Percentiles rank a stretch among this genome's conserved stretches.
These are phyloP conservation scores for Acrocyrtus sp. DNA, from an alignment of 2,888 invertebrate species.

Conservation along the genomic window DNA sequence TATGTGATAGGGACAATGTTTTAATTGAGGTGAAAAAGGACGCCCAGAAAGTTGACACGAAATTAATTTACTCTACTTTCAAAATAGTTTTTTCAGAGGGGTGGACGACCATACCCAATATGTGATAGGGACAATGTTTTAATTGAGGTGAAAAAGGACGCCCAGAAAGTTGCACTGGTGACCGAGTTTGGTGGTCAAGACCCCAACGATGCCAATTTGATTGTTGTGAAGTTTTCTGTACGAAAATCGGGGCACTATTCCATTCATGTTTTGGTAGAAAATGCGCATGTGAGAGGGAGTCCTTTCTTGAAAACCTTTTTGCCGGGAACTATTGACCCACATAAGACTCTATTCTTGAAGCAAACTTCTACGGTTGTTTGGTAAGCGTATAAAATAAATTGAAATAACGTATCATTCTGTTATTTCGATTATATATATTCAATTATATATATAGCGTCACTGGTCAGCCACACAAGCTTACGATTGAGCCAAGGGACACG, in stretches of 20 bases:
- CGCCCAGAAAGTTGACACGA: constrained; percentile 80
- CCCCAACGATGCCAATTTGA: constrained; percentile 85
- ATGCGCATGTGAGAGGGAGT: constrained; percentile 83
- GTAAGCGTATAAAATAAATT: too few species aligned
- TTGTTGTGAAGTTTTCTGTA: constrained; percentile 91
- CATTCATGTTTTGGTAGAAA: constrained; percentile 85
- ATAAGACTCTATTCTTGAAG: constrained; percentile 83
- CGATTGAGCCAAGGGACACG: constrained; percentile 91
- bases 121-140: constrained; percentile 91
- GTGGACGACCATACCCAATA: constrained; percentile 93
- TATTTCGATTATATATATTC: too few species aligned
- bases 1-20: constrained; percentile 92
- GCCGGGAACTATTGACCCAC: constrained; percentile 81
- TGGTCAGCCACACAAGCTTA: constrained; percentile 78
- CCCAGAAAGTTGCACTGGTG: constrained; percentile 82
- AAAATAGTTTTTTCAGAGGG: constrained; percentile 92
- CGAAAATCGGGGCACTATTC: constrained; percentile 89
- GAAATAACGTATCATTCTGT: too few species aligned
- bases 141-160: constrained; percentile 87
- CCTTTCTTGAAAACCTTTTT: constrained; percentile 74
- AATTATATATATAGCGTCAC: too few species aligned
- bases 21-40: constrained; percentile 88
- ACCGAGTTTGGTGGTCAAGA: constrained; percentile 88
- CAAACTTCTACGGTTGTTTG: constrained; percentile 87
- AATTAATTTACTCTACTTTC: neutral